Evolutionary conservation across 2,888 invertebrate genomes (phyloP), one percentile per base, ranked within the genome.

Genomic region (Horisme vitalbata): DNA sequence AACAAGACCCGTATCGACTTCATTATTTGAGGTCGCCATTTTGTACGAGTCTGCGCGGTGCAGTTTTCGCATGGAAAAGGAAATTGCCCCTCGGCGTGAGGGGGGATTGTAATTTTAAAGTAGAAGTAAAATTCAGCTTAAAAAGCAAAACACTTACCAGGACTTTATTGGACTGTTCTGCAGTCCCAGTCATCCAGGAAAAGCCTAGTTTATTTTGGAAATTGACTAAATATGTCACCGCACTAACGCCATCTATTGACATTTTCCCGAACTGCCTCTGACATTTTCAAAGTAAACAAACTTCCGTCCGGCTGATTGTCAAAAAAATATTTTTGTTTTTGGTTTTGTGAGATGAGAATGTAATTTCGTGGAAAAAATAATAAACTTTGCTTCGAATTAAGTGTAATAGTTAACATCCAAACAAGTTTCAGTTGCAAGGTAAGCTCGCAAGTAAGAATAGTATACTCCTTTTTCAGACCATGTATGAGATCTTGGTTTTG

Each of bases 11-110:
- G 76, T 79, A 77, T 83, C 79, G 75, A 87, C 83, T 84, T 81
- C 82, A 88, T 88, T 88, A 83, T 71, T 86, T 77, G 77, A 80
- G 78, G 80, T 83, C 91, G 93, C 93, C 93, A 93, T 93, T 90
- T 93, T 93, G 91, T 90, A 81, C 88, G 93, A 91, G 92, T 91
- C 92, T 93, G 93, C 93, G 93, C 93, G 91, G 75, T 89, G 70
- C 64, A 79, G 65, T 79, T 85, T 85, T 83, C 77, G 65, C 64
- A 79, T 79, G 86, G 88, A 84, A 87, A 86, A 83, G 88, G 87
- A 84, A 88, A 86, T 79, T 68, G 62, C 85, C 87, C 85, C 85
- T 85, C 84, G 66, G 69, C 62, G 71, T 64, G 86, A 75, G 87
- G 87, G 87, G 87, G 88, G 83, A 76, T 66, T 59, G 66, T 62